Evolutionary conservation across 1,140 invertebrate species (phyloP).

Genomic region (Danaus melanippus): DNA sequence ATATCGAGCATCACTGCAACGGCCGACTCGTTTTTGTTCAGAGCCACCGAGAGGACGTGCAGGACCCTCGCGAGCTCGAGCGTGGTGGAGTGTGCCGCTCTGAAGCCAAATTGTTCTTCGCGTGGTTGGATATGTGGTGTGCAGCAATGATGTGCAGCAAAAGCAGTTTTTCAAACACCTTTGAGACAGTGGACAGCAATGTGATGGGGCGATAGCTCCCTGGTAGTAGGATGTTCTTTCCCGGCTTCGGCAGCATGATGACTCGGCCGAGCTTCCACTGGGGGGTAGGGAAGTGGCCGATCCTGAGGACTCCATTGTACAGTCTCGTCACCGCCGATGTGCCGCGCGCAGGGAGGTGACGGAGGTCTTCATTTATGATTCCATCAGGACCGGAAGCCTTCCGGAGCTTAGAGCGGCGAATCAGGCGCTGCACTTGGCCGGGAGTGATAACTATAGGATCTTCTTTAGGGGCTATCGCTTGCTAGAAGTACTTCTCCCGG

Average conservation of each 20-base stretch:
- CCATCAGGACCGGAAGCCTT: slow-evolving; percentile 24
- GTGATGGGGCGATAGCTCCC: slow-evolving; percentile 41
- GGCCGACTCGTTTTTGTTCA: slow-evolving; percentile 23
- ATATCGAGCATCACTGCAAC: slow-evolving; percentile 1
- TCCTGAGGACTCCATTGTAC: slow-evolving; percentile 19
- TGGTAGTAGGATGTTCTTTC: slow-evolving; percentile 22
- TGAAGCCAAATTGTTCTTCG: slow-evolving; percentile 44
- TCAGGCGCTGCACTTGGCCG: slow-evolving; percentile 5
- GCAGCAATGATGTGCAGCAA: slow-evolving; percentile 19
- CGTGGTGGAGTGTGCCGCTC: slow-evolving; percentile 31
- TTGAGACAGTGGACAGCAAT: slow-evolving; percentile 27
- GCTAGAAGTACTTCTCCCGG: slow-evolving; percentile 2
- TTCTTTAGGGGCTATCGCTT: slow-evolving; percentile 11
- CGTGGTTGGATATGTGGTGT: slow-evolving; percentile 4
- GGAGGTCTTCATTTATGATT: slow-evolving; percentile 14
- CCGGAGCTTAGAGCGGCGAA: slow-evolving; percentile 1
- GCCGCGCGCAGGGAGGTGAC: neutral
- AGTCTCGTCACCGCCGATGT: neutral
- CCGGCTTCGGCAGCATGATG: slow-evolving; percentile 32
- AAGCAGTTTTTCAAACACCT: slow-evolving; percentile 38
- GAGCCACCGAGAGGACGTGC: slow-evolving; percentile 8
- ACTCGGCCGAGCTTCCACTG: slow-evolving; percentile 37
- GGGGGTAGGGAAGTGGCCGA: slow-evolving; percentile 29
- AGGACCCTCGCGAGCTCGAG: slow-evolving; percentile 24
- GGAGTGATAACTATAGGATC: slow-evolving; percentile 15